A percentile compares a stretch with the other conserved stretches of the same genome.
Conservation (phyloP, 2,888 invertebrate species). For the Heliconius hortense region DNA sequence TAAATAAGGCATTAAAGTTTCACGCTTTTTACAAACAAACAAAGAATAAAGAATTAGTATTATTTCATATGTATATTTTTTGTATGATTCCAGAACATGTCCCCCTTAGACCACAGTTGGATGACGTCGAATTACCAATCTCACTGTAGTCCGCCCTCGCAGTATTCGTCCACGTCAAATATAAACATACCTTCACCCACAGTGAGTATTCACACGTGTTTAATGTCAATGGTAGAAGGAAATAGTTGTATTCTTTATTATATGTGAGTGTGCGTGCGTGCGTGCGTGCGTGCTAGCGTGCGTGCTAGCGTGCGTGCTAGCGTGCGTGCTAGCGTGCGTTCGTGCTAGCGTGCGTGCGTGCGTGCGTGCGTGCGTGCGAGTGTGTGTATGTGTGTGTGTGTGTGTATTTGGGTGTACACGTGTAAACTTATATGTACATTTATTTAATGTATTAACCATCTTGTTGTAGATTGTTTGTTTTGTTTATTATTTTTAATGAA, state of each 20-base stretch:
- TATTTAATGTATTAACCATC: neutral
- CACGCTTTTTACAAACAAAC: slow-evolving; percentile 16
- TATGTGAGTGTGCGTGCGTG: neutral
- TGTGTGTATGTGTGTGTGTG: neutral
- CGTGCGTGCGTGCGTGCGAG: too few species aligned
- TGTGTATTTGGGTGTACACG: neutral
- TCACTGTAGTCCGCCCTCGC: slow-evolving; percentile 80
- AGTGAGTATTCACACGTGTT: slow-evolving; percentile 62
- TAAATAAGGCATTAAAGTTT: slow-evolving; percentile 27
- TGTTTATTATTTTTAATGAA: neutral
- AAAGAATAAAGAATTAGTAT: neutral
- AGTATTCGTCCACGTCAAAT: slow-evolving; percentile 79
- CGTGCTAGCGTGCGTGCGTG: too few species aligned
- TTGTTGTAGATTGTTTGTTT: neutral
- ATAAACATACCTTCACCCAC: slow-evolving; percentile 84
- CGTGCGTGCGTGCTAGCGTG: neutral
- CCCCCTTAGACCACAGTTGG: slow-evolving; percentile 84
- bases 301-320: rapidly evolving
- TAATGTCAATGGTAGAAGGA: neutral
- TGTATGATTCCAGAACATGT: slow-evolving; percentile 71
- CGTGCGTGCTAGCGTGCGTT: neutral
- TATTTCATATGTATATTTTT: slow-evolving; percentile 1
- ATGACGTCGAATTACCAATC: slow-evolving; percentile 82
- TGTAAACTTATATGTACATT: neutral
- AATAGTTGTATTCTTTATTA: neutral